Base-by-base conservation (phyloP, 92 coral and sea anemone species). In the Heliopora coerulea region DNA sequence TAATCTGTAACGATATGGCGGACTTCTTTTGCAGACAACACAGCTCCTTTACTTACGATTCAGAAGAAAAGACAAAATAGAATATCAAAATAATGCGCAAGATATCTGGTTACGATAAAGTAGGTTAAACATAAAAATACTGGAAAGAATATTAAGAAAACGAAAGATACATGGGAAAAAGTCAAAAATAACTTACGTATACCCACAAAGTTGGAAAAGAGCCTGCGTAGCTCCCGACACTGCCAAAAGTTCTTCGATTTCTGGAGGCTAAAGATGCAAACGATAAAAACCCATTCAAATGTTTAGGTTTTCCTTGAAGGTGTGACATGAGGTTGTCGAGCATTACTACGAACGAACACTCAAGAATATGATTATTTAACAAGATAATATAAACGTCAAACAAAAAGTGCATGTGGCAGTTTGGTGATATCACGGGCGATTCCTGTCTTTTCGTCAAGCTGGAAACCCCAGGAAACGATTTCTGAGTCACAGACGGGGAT, bases 201-300 rank as follows among this genome's bases (percentile, higher is more conserved):
- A 82, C 26, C 99, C 99, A 73, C 64, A 74, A 63, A 79, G 82
- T 56, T 86, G 57, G 68, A 90, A 95, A 56, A 95, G 61, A 5
- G 79, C 74, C 12, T 81, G 70, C 34, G 86, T 23, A 17, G 91
- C 79, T 33, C 91, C 99, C 14, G 99, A 95, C 24, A 95, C 96
- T 11, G 99, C 82, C 33, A 85, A 87, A 80, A 90, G 61, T 49
- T 95, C 99, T 78, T 90, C 91, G 59, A 95, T 90, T 41, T 78
- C 48, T 14, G 99, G 99, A 56, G 91, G 91, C 97, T 91, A 68
- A 33, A 19, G 30, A 69, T 21, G 2, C 24, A 69, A 18, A 76
- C 27, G 29, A 49, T n/a, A n/a, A 65, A 18, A 19, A 66, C 3
- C 14, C 13, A 40, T 23, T 14, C 12, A 37, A 37, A 12, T 37